Base-by-base conservation (phyloP, 2,888 invertebrate genomes). In the Athalia cordata region DNA sequence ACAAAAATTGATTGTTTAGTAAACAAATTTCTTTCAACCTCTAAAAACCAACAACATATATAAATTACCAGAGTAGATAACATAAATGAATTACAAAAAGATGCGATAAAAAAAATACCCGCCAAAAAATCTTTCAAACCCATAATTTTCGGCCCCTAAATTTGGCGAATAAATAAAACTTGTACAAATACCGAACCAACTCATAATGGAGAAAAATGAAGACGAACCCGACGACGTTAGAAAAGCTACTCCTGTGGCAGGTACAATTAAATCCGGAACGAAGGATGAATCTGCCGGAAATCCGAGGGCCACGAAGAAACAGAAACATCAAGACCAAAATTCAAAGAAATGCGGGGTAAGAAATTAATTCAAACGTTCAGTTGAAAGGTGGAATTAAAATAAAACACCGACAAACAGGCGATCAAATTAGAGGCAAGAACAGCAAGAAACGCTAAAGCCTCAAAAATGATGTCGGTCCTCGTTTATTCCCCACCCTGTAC, bases 221-320 rank as follows among this genome's bases (percentile, higher is more conserved):
- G 86, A 86, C 50, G 84, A 85, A 62, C 86, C 85, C 0, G 81
- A 82, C 5, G 85, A 87, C 57, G 86, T 85, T 9, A 83, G 80
- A 67, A 81, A 81, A 8, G 85, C 86, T 5, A 82, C 76, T n/a
- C 83, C 86, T 3, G 84, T 88, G 13, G 83, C 82, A 5, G 80
- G 81, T 4, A 86, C 85, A 80, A 81, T 88, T n/a, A 78, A 79
- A 29, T 82, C 76, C 29, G 87, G 85, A 0, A 81, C 83, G 29
- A 81, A 81, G 15, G 86, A 87, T 61, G 87, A 89, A 84, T 80
- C 82, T 72, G 47, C 84, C 77, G 82, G 80, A 77, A 67, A 29
- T n/a, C 82, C 80, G 77, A 84, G 85, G 78, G 85, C 84, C 5
- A 80, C 76, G 4, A 82, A 83, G 9, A 64, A 61, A 8, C 45